These are phyloP conservation scores for Butorides virescens DNA, from an alignment of 2,113 vertebrate species.

Conservation along the genomic window DNA sequence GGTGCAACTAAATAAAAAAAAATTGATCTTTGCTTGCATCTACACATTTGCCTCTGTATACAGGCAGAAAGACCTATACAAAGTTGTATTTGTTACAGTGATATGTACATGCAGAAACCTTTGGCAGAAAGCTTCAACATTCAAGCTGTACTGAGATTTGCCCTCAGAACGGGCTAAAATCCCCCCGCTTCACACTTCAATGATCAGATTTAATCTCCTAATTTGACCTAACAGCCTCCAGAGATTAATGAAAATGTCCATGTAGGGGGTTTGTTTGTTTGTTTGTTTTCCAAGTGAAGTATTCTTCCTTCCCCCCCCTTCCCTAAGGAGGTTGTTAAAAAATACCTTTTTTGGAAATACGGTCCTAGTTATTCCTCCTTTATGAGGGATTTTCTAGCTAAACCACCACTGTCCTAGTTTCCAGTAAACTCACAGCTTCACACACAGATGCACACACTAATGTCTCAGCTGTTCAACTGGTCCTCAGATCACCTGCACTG, in stretches of 20 bases:
- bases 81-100: not conserved
- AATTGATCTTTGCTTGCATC: not conserved
- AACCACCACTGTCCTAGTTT: not conserved
- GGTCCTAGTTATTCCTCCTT: not conserved
- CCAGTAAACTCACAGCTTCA: conserved; percentile 17
- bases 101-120: not conserved
- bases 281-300: not conserved
- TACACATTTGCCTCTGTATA: not conserved
- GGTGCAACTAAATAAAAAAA: not conserved
- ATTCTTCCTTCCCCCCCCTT: not conserved
- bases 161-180: not conserved
- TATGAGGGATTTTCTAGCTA: conserved; percentile 28
- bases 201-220: conserved; percentile 30
- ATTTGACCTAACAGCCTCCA: not conserved
- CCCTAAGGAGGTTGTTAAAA: conserved; percentile 8
- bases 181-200: not conserved
- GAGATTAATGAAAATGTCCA: conserved; percentile 18
- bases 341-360: not conserved
- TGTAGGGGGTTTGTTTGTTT: not conserved
- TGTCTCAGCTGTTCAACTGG: not conserved
- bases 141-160: not conserved
- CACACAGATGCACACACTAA: not conserved
- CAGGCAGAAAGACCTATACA: not conserved
- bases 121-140: not conserved
- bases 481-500: not conserved